Conservation (phyloP, 2,888 invertebrate species). For the Oligia latruncula region DNA sequence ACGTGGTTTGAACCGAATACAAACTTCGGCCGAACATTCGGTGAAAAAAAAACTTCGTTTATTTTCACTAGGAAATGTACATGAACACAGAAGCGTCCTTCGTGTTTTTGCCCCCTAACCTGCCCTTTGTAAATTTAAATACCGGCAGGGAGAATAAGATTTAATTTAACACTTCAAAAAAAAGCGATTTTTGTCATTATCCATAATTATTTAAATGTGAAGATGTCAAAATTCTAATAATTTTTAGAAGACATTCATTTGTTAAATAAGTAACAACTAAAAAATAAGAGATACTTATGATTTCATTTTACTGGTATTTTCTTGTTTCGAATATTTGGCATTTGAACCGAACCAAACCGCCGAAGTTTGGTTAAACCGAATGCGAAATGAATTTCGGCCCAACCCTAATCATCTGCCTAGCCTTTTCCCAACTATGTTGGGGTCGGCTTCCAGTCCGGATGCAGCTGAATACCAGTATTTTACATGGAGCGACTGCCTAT, state of each 20-base stretch:
- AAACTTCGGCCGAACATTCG: not conserved
- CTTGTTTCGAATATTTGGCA: not conserved
- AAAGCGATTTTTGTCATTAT: not conserved
- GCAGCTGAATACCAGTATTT: too few species aligned
- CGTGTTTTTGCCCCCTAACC: not conserved
- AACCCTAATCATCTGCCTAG: too few species aligned
- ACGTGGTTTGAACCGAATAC: not conserved
- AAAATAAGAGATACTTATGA: not conserved
- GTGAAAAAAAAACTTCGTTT: not conserved
- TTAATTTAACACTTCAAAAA: not conserved
- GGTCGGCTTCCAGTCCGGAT: too few species aligned
- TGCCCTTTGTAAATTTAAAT: not conserved
- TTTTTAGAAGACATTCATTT: not conserved
- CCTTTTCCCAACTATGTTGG: too few species aligned
- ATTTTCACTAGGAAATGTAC: not conserved
- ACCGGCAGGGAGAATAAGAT: not conserved
- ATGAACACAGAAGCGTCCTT: not conserved
- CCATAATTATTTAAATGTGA: not conserved
- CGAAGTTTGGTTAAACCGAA: not conserved
- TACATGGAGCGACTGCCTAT: too few species aligned
- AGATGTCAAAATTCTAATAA: not conserved
- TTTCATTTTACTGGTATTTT: not conserved
- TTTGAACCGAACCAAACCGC: not conserved
- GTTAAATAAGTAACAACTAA: not conserved
- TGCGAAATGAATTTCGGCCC: too few species aligned